These are phyloP conservation scores for Macrobrachium rosenbergii DNA, from an alignment of 1,140 invertebrate genomes.

Conservation along the genomic window DNA sequence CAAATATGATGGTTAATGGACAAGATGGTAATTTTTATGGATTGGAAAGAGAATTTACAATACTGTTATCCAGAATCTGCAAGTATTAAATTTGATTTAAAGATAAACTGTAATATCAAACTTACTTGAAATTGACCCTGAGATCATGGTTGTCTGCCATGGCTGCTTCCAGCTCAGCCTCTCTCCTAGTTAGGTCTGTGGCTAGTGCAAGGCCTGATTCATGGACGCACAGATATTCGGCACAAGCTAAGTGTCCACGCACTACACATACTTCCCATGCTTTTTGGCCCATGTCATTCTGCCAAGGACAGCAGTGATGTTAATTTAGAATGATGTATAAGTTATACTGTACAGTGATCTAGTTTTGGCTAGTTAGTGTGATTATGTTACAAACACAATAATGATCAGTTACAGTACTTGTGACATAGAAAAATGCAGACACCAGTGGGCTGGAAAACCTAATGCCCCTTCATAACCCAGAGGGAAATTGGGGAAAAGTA, in stretches of 20 bases:
- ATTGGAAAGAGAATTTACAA: not conserved
- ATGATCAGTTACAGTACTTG: no score
- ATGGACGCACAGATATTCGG: constrained; percentile 66
- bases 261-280: constrained; percentile 65
- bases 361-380: no score
- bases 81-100: no score
- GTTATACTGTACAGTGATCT: no score
- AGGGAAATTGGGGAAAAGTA: no score
- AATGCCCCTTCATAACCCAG: no score
- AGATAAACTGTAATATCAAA: not conserved
- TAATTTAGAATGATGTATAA: not conserved
- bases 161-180: constrained; percentile 59
- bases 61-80: no score
- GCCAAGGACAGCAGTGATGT: not conserved
- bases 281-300: constrained; percentile 66
- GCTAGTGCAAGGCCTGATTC: constrained; percentile 60
- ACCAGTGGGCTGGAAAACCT: no score
- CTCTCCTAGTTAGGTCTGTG: constrained; percentile 54
- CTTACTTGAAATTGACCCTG: constrained; percentile 61
- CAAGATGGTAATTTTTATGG: not conserved
- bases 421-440: no score
- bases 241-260: constrained; percentile 63
- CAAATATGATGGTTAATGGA: not conserved
- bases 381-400: no score
- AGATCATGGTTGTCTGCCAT: constrained; percentile 61